A percentile compares a stretch with the other conserved stretches of the same genome.
phyloP scores from a whole-genome alignment of 1,140 invertebrate species.

The Drosophila mayri region DNA sequence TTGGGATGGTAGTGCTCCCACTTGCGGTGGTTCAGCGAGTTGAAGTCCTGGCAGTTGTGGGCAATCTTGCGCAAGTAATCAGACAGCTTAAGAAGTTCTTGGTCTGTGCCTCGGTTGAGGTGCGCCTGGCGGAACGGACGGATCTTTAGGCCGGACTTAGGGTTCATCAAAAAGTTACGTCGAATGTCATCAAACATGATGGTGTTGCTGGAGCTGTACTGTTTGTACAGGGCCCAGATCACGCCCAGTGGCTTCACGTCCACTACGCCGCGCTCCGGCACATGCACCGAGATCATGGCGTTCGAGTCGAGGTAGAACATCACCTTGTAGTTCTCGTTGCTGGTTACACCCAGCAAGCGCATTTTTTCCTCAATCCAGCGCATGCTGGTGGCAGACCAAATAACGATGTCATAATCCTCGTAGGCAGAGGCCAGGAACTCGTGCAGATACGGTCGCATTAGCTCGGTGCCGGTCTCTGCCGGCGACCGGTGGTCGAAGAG shows the following conservation, averaged over 20 bases:
- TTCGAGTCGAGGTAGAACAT: slow-evolving; percentile 95
- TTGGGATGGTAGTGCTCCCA: slow-evolving; percentile 94
- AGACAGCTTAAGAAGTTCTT: slow-evolving; percentile 93
- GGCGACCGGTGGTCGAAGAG: slow-evolving; percentile 97
- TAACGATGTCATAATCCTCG: slow-evolving; percentile 94
- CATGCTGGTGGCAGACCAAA: slow-evolving; percentile 98
- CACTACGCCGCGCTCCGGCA: slow-evolving; percentile 86
- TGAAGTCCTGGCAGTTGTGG: slow-evolving; percentile 92
- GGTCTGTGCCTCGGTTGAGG: slow-evolving; percentile 93
- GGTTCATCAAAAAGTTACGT: slow-evolving; percentile 99
- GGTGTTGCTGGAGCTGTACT: slow-evolving; percentile 95
- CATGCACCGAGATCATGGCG: slow-evolving; percentile 97
- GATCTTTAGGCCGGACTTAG: slow-evolving; percentile 96
- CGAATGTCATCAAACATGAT: slow-evolving; percentile 99
- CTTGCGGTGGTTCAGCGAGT: slow-evolving; percentile 93
- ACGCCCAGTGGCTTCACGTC: slow-evolving; percentile 98
- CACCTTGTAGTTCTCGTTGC: slow-evolving; percentile 95
- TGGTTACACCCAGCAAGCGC: slow-evolving; percentile 94
- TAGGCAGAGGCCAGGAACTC: slow-evolving; percentile 97
- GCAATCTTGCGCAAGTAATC: slow-evolving; percentile 95
- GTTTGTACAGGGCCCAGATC: slow-evolving; percentile 97
- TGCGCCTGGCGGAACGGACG: slow-evolving; percentile 96
- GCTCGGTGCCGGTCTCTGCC: slow-evolving; percentile 93
- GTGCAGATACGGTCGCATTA: slow-evolving; percentile 98
- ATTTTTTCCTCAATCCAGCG: slow-evolving; percentile 99